Evolutionary conservation across 2,113 vertebrate species (phyloP), one percentile per base, ranked within the genome.

Genomic region (Pungitius pungitius): DNA sequence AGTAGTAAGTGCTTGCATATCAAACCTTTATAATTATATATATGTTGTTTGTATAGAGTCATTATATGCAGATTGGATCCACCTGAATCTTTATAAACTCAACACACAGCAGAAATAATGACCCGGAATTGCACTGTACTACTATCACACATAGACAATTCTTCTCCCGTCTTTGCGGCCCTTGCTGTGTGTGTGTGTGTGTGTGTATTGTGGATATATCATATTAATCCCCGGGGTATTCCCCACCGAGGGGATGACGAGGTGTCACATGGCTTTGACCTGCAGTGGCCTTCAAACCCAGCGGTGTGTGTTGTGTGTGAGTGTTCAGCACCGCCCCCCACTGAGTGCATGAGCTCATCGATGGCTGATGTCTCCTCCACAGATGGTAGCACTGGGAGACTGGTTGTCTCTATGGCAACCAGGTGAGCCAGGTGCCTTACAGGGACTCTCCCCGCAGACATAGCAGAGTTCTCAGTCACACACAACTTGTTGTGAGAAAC

Each of bases 391-490:
- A 22, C 58, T 6, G 30, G 78, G 77, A 77, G 78, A 85, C 78
- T 37, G 30, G 40, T 14, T 12, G 71, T 86, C 78, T 55, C 86
- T 4, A 64, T 49, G 63, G 69, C 33, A 47, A 90, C 85, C 85
- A 90, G 83, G 87, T 88, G 73, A 84, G 71, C 40, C 78, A 86
- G 79, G 78, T 79, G 58, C 37, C 58, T 56, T 69, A 69, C 72
- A 74, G 73, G 47, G 57, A 22, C 56, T 27, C 9, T 37, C 64
- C 67, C 66, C 58, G 40, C 42, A 8, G 24, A 20, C 24, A 13
- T 24, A 61, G 57, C 55, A 0, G 40, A 1, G n/a, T 10, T 30
- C 63, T 24, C 64, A 14, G 35, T 2, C 6, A 26, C 18, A 35
- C 30, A 57, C 6, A 11, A 33, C 26, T 30, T 26, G 54, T 2